Percentiles rank a stretch among this genome's conserved stretches.
Conservation (phyloP, 2,113 vertebrate genomes). For the Oriolus oriolus region DNA sequence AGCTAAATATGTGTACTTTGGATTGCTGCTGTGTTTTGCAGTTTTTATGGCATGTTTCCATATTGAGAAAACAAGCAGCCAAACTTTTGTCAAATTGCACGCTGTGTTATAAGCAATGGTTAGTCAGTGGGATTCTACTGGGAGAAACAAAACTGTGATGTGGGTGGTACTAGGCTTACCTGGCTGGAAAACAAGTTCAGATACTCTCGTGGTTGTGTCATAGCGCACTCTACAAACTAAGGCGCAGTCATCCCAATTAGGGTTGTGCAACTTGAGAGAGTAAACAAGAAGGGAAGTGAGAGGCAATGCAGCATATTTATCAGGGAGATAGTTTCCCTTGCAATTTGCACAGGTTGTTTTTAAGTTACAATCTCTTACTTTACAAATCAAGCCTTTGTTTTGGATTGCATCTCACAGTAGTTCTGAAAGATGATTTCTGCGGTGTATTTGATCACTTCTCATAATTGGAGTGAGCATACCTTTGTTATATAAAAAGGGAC, state of each 20-base stretch:
- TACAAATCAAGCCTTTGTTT: neutral
- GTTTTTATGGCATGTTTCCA: neutral
- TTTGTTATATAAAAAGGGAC: neutral
- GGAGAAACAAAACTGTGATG: neutral
- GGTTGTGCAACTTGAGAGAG: neutral
- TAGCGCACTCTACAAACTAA: neutral
- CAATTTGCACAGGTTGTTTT: neutral
- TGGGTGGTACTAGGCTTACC: neutral
- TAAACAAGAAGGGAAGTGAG: constrained; percentile 12
- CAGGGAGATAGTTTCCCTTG: neutral
- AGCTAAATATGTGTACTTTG: neutral
- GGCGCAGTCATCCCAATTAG: neutral
- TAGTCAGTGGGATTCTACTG: neutral
- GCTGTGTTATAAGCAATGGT: neutral
- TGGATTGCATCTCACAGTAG: neutral
- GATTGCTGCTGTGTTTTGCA: neutral
- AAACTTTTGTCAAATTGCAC: neutral
- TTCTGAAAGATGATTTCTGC: neutral
- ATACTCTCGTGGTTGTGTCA: neutral
- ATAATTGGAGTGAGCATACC: neutral
- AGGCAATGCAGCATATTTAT: neutral
- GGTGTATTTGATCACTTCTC: neutral
- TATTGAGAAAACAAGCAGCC: neutral
- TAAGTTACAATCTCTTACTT: neutral
- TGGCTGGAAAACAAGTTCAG: constrained; percentile 3